Base-by-base conservation (phyloP, 2,888 invertebrate species). In the Pachycephus smyrnensis region DNA sequence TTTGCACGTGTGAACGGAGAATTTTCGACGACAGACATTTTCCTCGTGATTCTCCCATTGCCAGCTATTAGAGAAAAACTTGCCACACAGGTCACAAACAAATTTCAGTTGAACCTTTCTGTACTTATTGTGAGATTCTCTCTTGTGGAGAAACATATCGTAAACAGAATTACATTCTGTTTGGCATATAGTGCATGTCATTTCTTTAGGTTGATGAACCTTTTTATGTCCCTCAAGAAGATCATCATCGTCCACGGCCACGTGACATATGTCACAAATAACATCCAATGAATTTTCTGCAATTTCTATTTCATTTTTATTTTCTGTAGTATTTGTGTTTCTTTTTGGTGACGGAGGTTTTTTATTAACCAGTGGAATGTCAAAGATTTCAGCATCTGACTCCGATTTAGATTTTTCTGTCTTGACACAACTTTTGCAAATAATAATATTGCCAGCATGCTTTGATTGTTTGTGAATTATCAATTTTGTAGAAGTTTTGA, bases 61-160 rank as follows among this genome's bases (percentile, higher is more conserved):
- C 83, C 84, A 83, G 68, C 82, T 82, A 33, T 83, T 84, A 1
- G 85, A 82, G 32, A 86, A 86, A 68, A 83, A 83, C 74, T 82
- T 85, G 11, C 84, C 85, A 33, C 86, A 86, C 68, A 81, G 81
- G 1, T 85, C 85, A 69, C 86, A 86, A n/a, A 85, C 81, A 73
- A 83, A 86, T 68, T 84, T 86, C 11, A 86, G 75, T 37, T 84
- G 75, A 11, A 85, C 82, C 73, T 80, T 83, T 71, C 82, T 84
- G 69, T 84, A 86, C 15, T 83, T 79, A 74, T 83, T 83, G 69
- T 86, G 86, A 1, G 33, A 76, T 11, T 73, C 77, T 35, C 82
- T 78, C 73, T 86, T 85, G 71, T 86, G 86, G 74, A 81, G 76
- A 76, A 83, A 86, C 32, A 85, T 80, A 36, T 84, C 82, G 37